phyloP scores from a whole-genome alignment of 2,797 vertebrate genomes.

The Alfaro cultratus region DNA sequence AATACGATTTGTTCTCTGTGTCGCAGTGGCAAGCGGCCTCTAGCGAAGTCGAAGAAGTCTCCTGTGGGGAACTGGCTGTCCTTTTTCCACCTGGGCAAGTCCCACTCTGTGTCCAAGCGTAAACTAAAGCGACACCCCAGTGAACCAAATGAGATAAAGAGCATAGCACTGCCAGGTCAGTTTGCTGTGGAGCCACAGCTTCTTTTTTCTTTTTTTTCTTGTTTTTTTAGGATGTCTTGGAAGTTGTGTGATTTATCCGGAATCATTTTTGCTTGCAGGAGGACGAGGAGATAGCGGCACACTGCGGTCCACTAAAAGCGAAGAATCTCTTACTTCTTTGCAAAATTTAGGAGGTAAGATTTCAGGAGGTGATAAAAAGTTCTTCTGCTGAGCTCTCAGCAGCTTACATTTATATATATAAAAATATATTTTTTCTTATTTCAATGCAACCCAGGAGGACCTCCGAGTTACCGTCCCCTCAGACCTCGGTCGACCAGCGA shows the following conservation, averaged over 20 bases:
- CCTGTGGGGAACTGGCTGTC: slow-evolving; percentile 97
- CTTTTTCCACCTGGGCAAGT: slow-evolving; percentile 96
- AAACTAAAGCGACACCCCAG: slow-evolving; percentile 95
- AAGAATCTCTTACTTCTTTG: slow-evolving; percentile 95
- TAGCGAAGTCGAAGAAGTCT: slow-evolving; percentile 92
- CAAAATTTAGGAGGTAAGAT: slow-evolving; percentile 90
- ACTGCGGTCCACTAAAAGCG: slow-evolving; percentile 95
- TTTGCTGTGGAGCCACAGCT: slow-evolving; percentile 13
- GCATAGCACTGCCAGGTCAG: slow-evolving; percentile 90
- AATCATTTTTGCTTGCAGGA: slow-evolving; percentile 74
- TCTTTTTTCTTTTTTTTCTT: not conserved
- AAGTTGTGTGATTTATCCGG: not conserved
- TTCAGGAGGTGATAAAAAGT: not conserved
- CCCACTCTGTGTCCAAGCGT: slow-evolving; percentile 88
- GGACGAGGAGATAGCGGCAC: slow-evolving; percentile 92
- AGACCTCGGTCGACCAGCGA: slow-evolving; percentile 93
- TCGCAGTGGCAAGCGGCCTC: slow-evolving; percentile 85
- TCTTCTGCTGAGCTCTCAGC: not conserved
- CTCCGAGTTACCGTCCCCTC: slow-evolving; percentile 86
- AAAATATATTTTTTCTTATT: slow-evolving; percentile 9
- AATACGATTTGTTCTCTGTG: slow-evolving; percentile 42
- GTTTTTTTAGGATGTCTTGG: not conserved
- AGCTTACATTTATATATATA: not conserved
- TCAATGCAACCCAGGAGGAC: slow-evolving; percentile 79
- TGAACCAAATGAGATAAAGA: slow-evolving; percentile 94